A percentile compares a stretch with the other conserved stretches of the same genome.
These are phyloP conservation scores for Apantesis nais DNA, from an alignment of 2,888 invertebrate species.

Conservation along the genomic window DNA sequence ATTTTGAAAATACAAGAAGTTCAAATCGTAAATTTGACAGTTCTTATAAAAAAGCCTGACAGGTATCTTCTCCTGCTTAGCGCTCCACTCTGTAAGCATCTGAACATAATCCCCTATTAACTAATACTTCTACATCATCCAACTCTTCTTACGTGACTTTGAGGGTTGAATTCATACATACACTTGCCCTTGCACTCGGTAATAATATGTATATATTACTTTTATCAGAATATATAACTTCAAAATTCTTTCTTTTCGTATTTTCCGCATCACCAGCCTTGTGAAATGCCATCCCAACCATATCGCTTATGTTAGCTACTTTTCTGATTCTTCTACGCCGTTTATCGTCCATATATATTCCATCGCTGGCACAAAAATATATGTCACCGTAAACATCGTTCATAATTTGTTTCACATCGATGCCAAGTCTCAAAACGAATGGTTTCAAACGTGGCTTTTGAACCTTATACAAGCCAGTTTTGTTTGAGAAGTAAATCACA, in stretches of 20 bases:
- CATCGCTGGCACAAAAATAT: conserved; percentile 65
- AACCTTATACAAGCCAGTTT: conserved; percentile 73
- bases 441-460: conserved; percentile 50
- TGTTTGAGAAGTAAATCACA: conserved; percentile 70
- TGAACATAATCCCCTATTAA: not conserved
- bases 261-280: conserved; percentile 5
- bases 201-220: conserved; percentile 61
- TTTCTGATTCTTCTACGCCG: conserved; percentile 58
- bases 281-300: conserved; percentile 65
- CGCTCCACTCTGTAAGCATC: not conserved
- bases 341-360: conserved; percentile 61
- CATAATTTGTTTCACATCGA: conserved; percentile 64
- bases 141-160: not conserved
- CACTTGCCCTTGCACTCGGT: not conserved
- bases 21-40: too few relatives aligned
- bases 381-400: conserved; percentile 72
- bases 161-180: not conserved
- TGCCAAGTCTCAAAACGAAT: conserved; percentile 58
- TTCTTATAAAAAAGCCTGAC: too few relatives aligned
- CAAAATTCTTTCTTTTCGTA: conserved; percentile 60
- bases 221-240: conserved; percentile 67
- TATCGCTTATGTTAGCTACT: conserved; percentile 60
- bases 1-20: too few relatives aligned
- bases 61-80: not conserved
- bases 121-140: not conserved